These are phyloP conservation scores for Neoitamus cyanurus DNA, from an alignment of 2,888 invertebrate species.

Conservation along the genomic window DNA sequence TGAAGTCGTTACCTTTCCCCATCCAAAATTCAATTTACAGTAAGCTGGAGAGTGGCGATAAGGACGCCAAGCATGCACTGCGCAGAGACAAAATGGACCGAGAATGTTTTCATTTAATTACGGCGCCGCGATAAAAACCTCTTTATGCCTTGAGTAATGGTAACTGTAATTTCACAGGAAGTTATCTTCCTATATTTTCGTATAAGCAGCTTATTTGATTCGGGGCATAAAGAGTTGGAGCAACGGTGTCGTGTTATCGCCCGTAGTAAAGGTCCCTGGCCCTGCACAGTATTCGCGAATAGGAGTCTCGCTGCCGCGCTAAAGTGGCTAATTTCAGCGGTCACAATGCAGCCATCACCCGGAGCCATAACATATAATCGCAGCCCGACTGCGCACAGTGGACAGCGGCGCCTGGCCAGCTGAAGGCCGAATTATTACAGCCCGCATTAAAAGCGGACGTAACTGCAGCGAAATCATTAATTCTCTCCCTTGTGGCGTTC, in stretches of 20 bases:
- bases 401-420: neutral
- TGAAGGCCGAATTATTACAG: neutral
- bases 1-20: slow-evolving; percentile 38
- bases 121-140: slow-evolving; percentile 31
- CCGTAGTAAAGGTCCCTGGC: neutral
- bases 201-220: slow-evolving; percentile 30
- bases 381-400: neutral
- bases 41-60: slow-evolving; percentile 23
- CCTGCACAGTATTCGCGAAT: neutral
- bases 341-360: neutral
- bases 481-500: neutral
- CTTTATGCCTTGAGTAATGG: slow-evolving; percentile 33
- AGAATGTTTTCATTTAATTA: slow-evolving; percentile 38
- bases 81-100: neutral
- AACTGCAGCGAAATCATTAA: neutral
- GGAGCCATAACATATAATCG: neutral
- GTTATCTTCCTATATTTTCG: slow-evolving; percentile 26
- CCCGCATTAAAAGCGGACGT: neutral
- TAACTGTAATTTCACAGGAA: slow-evolving; percentile 8
- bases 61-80: neutral
- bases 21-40: slow-evolving; percentile 31
- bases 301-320: neutral
- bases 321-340: neutral
- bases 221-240: neutral
- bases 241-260: neutral